A percentile compares a stretch with the other conserved stretches of the same genome.
These are phyloP conservation scores for Andrena cerasifolii DNA, from an alignment of 1,140 invertebrate species.

Conservation along the genomic window DNA sequence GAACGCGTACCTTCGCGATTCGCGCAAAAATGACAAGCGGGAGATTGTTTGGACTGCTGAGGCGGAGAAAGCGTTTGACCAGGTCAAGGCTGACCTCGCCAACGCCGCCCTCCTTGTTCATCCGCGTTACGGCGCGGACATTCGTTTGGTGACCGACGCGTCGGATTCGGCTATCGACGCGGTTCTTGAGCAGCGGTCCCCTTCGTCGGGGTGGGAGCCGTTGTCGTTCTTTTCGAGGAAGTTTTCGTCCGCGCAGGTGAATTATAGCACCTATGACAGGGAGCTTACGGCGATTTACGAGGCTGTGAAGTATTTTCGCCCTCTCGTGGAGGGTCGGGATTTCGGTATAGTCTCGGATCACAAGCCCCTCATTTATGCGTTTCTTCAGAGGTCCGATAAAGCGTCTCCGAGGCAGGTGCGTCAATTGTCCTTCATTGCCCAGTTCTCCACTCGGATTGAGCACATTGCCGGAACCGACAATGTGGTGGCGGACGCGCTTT, in stretches of 20 bases:
- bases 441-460: background rate
- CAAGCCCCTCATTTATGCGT: constrained; percentile 3
- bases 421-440: background rate
- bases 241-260: background rate
- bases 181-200: too few relatives aligned
- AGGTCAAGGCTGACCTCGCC: too few relatives aligned
- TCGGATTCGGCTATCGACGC: too few relatives aligned
- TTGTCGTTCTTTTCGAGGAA: background rate
- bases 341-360: background rate
- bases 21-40: too few relatives aligned
- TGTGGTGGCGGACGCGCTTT: background rate
- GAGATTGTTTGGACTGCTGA: too few relatives aligned
- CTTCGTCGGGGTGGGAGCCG: too few relatives aligned
- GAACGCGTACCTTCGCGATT: too few relatives aligned
- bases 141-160: too few relatives aligned
- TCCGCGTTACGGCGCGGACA: too few relatives aligned
- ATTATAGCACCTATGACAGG: background rate
- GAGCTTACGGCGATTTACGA: constrained; percentile 4
- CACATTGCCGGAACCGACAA: background rate
- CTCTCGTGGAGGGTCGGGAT: background rate
- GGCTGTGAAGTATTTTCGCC: background rate
- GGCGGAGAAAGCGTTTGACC: too few relatives aligned
- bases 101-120: too few relatives aligned
- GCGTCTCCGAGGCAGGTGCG: background rate
- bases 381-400: background rate